Evolutionary conservation across 1,140 invertebrate species (phyloP), one percentile per base, ranked within the genome.

Genomic region (Hestina assimilis): DNA sequence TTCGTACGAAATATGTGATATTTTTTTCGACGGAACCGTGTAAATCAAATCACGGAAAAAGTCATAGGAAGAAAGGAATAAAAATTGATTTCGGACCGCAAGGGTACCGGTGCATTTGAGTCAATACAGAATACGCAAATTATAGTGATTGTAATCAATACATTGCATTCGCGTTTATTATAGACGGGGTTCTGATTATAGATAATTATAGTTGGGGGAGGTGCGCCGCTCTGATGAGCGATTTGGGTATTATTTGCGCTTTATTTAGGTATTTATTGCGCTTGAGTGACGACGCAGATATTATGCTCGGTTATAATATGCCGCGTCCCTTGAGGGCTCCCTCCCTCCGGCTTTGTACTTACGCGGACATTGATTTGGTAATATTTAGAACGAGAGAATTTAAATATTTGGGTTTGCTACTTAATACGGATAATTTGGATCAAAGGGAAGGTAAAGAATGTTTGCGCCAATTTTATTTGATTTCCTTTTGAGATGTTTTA

Each of bases 201-300:
- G 74, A 85, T 85, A 85, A 87, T 87, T 87, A 84, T 83, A 85
- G 80, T 79, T 74, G 69, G 77, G 80, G 72, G 64, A 77, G 65
- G 48, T 63, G 67, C 59, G 69, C 61, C 53, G 46, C 72, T 56
- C 75, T 89, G 87, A 89, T 88, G 87, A 89, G 88, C 89, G 87
- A 89, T 89, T 89, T 89, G 84, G 84, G 84, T 89, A 89, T 89
- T 89, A 89, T 88, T 88, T 87, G 86, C 83, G 88, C 86, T 89
- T 87, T 89, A 89, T 89, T 89, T 87, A 73, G 84, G 86, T 87
- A 88, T 89, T 89, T 89, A 89, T 89, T 89, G 84, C 88, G 83
- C 86, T 83, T 71, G 83, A 86, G 83, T 89, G 88, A 89, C 83
- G 80, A 68, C 75, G 87, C 88, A 86, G 85, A 89, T 89, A 89